Evolutionary conservation across 2,113 vertebrate genomes (phyloP).

Genomic region (Crotalus horridus): DNA sequence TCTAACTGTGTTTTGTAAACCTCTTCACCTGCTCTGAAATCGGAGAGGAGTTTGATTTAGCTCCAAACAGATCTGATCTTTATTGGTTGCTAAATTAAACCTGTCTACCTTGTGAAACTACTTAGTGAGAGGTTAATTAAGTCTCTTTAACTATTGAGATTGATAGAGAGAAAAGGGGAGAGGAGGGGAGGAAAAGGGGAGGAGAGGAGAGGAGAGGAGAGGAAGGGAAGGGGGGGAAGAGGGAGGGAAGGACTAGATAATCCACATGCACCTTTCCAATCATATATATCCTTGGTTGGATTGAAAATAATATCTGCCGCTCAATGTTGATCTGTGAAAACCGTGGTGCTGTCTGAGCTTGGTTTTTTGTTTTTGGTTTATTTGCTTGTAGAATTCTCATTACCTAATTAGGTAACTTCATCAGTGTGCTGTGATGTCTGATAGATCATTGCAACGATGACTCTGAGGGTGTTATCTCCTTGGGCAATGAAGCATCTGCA

Average conservation of each 20-base stretch:
- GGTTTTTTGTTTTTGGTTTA: too few species aligned
- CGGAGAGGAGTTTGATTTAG: not conserved
- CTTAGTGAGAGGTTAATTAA: not conserved
- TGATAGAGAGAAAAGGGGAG: not conserved
- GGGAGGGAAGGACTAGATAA: not conserved
- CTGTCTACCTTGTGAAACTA: not conserved
- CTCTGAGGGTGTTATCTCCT: not conserved
- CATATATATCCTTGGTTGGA: not conserved
- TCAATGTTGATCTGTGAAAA: not conserved
- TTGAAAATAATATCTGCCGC: not conserved
- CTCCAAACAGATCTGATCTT: not conserved
- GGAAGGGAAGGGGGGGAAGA: not conserved
- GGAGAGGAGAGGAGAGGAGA: accelerated
- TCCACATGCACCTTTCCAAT: not conserved
- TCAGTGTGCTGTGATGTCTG: not conserved
- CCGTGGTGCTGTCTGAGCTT: not conserved
- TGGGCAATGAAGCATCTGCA: not conserved
- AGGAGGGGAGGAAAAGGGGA: not conserved
- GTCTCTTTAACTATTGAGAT: not conserved
- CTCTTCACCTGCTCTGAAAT: not conserved
- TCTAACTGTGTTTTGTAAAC: not conserved
- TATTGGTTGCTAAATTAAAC: not conserved
- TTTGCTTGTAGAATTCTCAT: not conserved
- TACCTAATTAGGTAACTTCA: not conserved
- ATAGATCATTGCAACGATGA: not conserved